phyloP scores from a whole-genome alignment of 2,113 vertebrate species.

The Eulemur rufifrons region DNA sequence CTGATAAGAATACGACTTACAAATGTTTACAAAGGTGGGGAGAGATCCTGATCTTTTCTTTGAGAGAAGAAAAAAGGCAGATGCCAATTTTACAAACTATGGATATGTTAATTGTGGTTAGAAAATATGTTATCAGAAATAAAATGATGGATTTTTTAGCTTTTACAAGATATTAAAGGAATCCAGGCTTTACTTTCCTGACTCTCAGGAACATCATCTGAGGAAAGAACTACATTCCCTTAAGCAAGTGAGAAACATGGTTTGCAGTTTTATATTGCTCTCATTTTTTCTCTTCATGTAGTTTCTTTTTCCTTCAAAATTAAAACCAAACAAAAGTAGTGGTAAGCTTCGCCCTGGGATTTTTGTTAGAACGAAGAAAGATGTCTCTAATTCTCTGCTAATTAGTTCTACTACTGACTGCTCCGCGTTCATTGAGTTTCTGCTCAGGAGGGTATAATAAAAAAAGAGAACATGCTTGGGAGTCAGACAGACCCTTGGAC shows the following conservation, averaged over 20 bases:
- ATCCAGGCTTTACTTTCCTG: background rate
- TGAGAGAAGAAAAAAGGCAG: background rate
- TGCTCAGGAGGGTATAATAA: background rate
- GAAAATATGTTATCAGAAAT: background rate
- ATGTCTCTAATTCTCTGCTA: background rate
- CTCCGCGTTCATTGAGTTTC: background rate
- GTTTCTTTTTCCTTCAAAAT: background rate
- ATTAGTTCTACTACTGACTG: background rate
- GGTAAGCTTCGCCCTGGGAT: background rate
- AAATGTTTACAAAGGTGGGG: background rate
- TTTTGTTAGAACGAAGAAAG: background rate
- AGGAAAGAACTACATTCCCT: background rate
- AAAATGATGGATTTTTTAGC: background rate
- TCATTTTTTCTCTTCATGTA: background rate
- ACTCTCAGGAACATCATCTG: background rate
- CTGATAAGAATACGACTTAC: background rate
- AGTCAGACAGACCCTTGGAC: background rate
- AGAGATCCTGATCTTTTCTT: background rate
- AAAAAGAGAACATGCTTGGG: background rate
- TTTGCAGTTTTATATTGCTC: background rate
- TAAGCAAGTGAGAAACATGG: background rate
- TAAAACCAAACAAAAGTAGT: background rate
- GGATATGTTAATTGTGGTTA: background rate
- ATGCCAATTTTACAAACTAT: background rate
- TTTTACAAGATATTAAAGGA: background rate